Conservation (phyloP, 2,113 vertebrate genomes). For the Oryzias celebensis region DNA sequence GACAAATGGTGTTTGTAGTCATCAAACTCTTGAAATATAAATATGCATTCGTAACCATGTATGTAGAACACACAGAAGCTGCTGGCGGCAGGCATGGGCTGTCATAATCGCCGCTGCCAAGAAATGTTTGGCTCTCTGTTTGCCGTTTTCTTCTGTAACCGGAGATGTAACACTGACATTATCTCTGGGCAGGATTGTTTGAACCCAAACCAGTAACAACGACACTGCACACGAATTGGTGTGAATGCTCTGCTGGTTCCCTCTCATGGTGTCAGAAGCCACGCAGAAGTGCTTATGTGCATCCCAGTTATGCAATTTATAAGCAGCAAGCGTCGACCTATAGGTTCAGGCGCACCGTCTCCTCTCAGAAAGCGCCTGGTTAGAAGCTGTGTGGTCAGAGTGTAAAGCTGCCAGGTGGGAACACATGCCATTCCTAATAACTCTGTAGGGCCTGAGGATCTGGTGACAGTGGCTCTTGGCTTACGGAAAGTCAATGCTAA, state of each 20-base stretch:
- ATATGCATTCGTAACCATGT: neutral
- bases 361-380: slow-evolving; percentile 31
- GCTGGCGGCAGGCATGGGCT: slow-evolving; percentile 11
- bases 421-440: slow-evolving; percentile 67
- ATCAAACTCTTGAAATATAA: slow-evolving; percentile 2
- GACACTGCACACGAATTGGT: slow-evolving; percentile 4
- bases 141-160: slow-evolving; percentile 48
- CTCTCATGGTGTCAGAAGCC: slow-evolving; percentile 7
- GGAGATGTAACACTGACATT: slow-evolving; percentile 46
- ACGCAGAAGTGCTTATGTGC: neutral
- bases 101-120: slow-evolving; percentile 23
- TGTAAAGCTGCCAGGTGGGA: slow-evolving; percentile 59
- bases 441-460: slow-evolving; percentile 58
- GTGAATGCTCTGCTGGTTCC: neutral
- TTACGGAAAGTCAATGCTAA: slow-evolving; percentile 70
- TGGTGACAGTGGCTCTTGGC: slow-evolving; percentile 73
- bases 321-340: slow-evolving; percentile 28
- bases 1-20: neutral
- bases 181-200: slow-evolving; percentile 26
- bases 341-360: slow-evolving; percentile 8
- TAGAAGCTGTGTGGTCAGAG: slow-evolving; percentile 52
- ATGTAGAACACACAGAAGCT: slow-evolving; percentile 9
- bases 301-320: slow-evolving; percentile 10
- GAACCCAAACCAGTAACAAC: slow-evolving; percentile 12
- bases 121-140: slow-evolving; percentile 30